phyloP scores from a whole-genome alignment of 1,140 invertebrate species.

The Drosophila carrolli region DNA sequence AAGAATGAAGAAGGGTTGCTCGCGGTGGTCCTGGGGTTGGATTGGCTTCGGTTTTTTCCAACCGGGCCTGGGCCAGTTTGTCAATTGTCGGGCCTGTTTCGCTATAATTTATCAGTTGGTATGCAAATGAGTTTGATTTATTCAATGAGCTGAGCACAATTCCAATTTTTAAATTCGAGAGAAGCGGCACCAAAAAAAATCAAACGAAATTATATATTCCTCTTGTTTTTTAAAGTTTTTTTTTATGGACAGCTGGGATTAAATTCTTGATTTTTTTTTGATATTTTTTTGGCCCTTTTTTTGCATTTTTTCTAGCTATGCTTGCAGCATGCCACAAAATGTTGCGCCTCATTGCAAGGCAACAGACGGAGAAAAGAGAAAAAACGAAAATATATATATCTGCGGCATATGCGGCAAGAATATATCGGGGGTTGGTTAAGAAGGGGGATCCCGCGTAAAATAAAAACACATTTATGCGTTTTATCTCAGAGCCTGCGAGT shows the following conservation, averaged over 20 bases:
- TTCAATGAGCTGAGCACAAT: constrained; percentile 81
- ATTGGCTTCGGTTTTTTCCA: constrained; percentile 39
- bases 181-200: constrained; percentile 8
- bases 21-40: constrained; percentile 34
- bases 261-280: constrained; percentile 29
- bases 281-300: constrained; percentile 13
- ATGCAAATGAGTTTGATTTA: constrained; percentile 84
- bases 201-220: constrained; percentile 54
- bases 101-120: constrained; percentile 81
- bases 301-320: constrained; percentile 48
- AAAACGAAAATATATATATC: constrained; percentile 42
- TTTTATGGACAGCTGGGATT: constrained; percentile 61
- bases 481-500: constrained; percentile 9
- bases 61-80: constrained; percentile 46
- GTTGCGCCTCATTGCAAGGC: constrained; percentile 83
- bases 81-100: constrained; percentile 72
- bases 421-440: constrained; percentile 18
- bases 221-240: constrained; percentile 12
- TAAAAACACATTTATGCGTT: constrained; percentile 72
- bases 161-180: constrained; percentile 28
- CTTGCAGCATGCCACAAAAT: constrained; percentile 70
- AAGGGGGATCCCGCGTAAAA: constrained; percentile 48
- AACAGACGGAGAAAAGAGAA: constrained; percentile 77
- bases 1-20: constrained; percentile 24
- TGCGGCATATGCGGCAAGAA: constrained; percentile 64